Conservation (phyloP, 2,888 invertebrate genomes). For the Scaptomyza tumidula region DNA sequence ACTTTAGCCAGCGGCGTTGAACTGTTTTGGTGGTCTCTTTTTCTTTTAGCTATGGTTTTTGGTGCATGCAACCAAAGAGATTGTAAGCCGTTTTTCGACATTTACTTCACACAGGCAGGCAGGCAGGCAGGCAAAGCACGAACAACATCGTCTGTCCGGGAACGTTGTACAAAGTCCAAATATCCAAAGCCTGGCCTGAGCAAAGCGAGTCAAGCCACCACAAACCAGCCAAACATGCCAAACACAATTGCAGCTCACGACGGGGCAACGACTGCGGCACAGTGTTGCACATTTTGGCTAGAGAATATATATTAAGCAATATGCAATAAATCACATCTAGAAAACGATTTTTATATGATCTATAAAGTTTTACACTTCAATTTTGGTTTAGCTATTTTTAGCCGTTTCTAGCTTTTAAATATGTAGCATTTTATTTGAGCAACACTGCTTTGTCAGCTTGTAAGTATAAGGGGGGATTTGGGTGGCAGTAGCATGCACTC, state of each 20-base stretch:
- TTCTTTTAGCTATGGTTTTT: conserved; percentile 15
- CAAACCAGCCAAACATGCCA: conserved; percentile 78
- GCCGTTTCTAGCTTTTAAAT: conserved; percentile 1
- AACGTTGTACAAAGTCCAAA: conserved; percentile 71
- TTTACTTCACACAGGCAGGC: conserved; percentile 43
- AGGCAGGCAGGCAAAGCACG: conserved; percentile 26
- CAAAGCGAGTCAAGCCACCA: conserved; percentile 41
- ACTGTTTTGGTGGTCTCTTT: conserved; percentile 53
- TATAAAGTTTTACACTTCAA: background rate
- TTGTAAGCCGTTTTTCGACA: conserved; percentile 71
- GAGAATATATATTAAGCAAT: background rate
- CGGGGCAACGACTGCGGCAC: conserved; percentile 45
- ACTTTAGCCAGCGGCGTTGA: conserved; percentile 28
- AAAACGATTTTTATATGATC: background rate
- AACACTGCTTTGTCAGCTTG: background rate
- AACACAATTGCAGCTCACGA: conserved; percentile 73
- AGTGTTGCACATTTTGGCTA: conserved; percentile 1
- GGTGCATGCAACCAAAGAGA: conserved; percentile 49
- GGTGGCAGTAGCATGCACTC: conserved; percentile 48
- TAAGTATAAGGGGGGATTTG: conserved; percentile 1
- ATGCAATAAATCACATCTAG: background rate
- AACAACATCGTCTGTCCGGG: conserved; percentile 28
- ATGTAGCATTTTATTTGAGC: background rate
- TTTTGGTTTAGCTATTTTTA: background rate
- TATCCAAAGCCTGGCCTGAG: conserved; percentile 29